Percentiles rank a stretch among this genome's conserved stretches.
Conservation (phyloP, 1,140 invertebrate genomes). For the Fragariocoptes setiger region DNA sequence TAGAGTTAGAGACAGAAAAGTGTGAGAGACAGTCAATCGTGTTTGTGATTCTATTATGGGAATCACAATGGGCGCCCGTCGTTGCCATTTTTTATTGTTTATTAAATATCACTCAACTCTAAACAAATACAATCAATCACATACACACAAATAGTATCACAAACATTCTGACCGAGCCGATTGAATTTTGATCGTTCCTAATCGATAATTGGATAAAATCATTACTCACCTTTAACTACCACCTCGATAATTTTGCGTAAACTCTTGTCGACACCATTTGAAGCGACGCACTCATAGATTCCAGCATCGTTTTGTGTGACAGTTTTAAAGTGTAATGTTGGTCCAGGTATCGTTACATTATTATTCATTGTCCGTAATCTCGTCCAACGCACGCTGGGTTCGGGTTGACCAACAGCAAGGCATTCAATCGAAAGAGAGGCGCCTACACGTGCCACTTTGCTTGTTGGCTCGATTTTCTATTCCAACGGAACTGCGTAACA, state of each 20-base stretch:
- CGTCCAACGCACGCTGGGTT: constrained; percentile 61
- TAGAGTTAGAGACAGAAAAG: no score
- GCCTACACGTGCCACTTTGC: constrained; percentile 48
- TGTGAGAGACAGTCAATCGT: no score
- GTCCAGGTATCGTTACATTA: no score
- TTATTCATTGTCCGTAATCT: no score
- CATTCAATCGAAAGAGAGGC: constrained; percentile 56
- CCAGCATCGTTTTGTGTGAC: constrained; percentile 1
- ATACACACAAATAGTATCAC: no score
- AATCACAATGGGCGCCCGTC: no score
- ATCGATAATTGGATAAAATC: not conserved
- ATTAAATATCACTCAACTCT: no score
- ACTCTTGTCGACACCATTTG: constrained; percentile 7
- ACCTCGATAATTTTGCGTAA: constrained; percentile 7
- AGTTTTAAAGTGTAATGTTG: not conserved
- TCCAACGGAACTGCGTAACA: constrained; percentile 64
- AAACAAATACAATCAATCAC: no score
- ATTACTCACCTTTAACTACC: constrained; percentile 8
- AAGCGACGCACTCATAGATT: constrained; percentile 6
- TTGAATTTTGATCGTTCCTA: no score
- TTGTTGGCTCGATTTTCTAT: constrained; percentile 59
- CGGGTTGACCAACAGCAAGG: constrained; percentile 59
- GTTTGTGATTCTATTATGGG: no score
- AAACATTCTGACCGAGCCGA: no score
- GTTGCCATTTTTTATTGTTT: no score